These are phyloP conservation scores for Laothoe populi DNA, from an alignment of 2,888 invertebrate genomes.

Conservation along the genomic window DNA sequence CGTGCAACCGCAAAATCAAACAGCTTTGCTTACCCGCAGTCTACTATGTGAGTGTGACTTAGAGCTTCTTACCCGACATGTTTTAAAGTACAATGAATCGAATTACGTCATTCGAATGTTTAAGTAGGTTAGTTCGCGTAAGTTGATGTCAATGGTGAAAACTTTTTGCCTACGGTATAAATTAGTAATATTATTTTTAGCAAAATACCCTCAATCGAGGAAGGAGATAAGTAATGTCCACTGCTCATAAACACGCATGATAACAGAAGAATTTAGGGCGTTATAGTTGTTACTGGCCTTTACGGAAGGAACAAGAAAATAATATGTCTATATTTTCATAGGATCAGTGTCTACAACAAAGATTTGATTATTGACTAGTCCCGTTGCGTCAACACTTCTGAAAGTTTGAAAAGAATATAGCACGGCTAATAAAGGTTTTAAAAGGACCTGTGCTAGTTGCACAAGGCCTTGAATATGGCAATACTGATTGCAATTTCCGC, in stretches of 20 bases:
- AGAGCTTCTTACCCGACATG: too few species aligned
- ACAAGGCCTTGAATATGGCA: neutral
- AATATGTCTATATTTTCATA: too few species aligned
- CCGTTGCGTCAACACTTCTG: neutral
- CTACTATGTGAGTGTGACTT: neutral
- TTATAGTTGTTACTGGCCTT: too few species aligned
- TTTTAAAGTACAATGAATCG: neutral
- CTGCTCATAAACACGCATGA: too few species aligned
- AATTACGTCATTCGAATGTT: neutral
- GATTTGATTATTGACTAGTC: too few species aligned
- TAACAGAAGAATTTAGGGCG: too few species aligned
- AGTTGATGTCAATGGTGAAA: neutral
- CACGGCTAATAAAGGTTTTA: neutral
- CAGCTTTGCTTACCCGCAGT: conserved; percentile 53
- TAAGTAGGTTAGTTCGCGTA: neutral
- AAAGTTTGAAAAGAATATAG: neutral
- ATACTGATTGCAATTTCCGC: conserved; percentile 8
- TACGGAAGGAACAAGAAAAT: too few species aligned
- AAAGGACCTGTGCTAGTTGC: neutral
- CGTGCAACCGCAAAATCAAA: conserved; percentile 21
- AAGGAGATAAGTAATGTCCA: neutral
- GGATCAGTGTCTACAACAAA: too few species aligned
- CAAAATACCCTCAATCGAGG: too few species aligned
- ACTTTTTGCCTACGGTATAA: too few species aligned
- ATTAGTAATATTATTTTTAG: too few species aligned